Conservation (phyloP, 2,113 vertebrate genomes). For the Indri indri region DNA sequence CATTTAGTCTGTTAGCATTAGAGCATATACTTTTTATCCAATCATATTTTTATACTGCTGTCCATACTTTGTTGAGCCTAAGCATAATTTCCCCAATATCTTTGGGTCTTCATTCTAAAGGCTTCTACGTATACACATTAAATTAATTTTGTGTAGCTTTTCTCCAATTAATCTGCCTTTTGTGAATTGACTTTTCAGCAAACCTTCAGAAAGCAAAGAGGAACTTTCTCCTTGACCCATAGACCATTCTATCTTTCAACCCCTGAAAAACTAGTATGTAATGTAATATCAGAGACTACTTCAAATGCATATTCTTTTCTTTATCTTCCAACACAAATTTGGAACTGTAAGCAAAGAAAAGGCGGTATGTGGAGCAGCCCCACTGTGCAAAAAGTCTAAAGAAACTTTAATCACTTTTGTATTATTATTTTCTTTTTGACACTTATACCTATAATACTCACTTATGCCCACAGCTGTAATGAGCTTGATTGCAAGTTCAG, state of each 20-base stretch:
- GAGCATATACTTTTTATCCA: no score
- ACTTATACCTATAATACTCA: slow-evolving; percentile 82
- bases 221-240: no score
- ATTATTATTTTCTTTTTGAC: background rate
- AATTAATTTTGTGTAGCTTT: no score
- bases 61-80: no score
- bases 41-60: no score
- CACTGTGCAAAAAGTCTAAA: background rate
- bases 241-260: background rate
- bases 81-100: no score
- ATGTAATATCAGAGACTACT: background rate
- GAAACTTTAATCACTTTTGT: background rate
- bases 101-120: no score
- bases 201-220: no score
- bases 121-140: no score
- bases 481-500: slow-evolving; percentile 93
- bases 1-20: no score
- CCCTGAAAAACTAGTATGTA: background rate
- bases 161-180: no score
- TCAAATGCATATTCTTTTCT: background rate
- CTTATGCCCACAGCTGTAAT: slow-evolving; percentile 93
- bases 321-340: background rate
- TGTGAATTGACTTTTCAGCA: no score
- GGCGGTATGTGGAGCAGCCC: background rate
- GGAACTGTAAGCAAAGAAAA: background rate